Evolutionary conservation across 2,888 invertebrate genomes (phyloP).

Genomic region (Clitarchus hookeri): DNA sequence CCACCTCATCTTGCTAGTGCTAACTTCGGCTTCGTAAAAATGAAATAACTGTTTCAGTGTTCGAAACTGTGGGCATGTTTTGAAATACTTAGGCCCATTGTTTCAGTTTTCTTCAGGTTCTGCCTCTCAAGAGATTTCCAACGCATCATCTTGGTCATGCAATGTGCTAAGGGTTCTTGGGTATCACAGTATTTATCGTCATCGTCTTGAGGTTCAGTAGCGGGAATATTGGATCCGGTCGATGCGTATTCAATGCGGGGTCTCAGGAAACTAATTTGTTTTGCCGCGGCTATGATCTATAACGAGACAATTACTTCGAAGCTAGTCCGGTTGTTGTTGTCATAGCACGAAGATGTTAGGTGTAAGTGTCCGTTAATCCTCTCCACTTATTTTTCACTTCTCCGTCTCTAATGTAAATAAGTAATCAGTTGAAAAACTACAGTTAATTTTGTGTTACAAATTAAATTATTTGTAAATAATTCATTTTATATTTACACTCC

Average conservation of each 20-base stretch:
- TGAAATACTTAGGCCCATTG: not conserved
- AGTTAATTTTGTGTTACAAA: not conserved
- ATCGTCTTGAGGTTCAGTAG: not conserved
- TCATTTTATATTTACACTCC: too few species aligned
- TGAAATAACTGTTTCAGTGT: not conserved
- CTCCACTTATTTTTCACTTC: slow-evolving; percentile 18
- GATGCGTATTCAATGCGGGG: not conserved
- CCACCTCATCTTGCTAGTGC: not conserved
- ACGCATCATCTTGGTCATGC: not conserved
- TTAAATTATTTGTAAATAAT: too few species aligned
- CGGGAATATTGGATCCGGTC: not conserved
- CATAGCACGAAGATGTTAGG: not conserved
- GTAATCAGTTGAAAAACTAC: not conserved
- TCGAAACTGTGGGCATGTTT: not conserved
- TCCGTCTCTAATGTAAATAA: not conserved
- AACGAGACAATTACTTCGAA: not conserved
- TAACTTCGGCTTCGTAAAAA: not conserved
- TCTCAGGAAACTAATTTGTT: not conserved
- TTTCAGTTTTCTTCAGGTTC: not conserved
- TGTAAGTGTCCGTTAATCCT: not conserved
- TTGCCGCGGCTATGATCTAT: slow-evolving; percentile 6
- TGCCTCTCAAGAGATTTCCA: not conserved
- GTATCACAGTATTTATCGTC: not conserved
- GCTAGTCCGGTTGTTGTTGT: not conserved
- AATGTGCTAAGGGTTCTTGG: not conserved